These are phyloP conservation scores for Anaspis maculata DNA, from an alignment of 2,888 invertebrate genomes.

Conservation along the genomic window DNA sequence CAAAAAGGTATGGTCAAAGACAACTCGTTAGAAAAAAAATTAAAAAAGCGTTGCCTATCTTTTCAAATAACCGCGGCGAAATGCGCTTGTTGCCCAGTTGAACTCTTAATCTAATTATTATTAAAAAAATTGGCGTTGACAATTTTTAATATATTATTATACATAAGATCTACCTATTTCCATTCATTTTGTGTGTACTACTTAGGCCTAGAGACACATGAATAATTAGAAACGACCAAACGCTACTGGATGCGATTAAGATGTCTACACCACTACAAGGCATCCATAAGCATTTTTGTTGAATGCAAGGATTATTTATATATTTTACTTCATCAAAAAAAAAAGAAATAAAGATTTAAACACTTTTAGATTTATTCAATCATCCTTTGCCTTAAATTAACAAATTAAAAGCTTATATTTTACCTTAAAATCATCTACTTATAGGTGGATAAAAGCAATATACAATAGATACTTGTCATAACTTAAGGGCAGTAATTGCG, in stretches of 20 bases:
- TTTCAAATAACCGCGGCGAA: conserved; percentile 11
- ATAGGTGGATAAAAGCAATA: too few relatives aligned
- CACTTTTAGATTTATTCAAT: too few relatives aligned
- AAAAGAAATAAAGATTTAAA: conserved; percentile 6
- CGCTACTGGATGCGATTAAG: too few relatives aligned
- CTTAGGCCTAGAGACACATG: conserved; percentile 9
- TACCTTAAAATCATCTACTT: too few relatives aligned
- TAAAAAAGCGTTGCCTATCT: too few relatives aligned
- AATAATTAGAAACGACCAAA: conserved; percentile 11
- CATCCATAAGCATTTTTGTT: too few relatives aligned
- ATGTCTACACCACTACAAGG: too few relatives aligned
- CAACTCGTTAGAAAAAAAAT: conserved; percentile 2
- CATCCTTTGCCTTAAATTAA: too few relatives aligned
- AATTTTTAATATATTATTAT: conserved; percentile 6
- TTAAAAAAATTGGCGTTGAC: too few relatives aligned
- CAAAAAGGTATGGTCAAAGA: conserved; percentile 10
- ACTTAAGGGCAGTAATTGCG: too few relatives aligned
- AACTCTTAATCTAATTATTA: conserved; percentile 3
- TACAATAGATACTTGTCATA: too few relatives aligned
- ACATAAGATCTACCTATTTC: conserved; percentile 7
- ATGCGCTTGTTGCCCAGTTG: conserved; percentile 12
- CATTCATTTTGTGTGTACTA: conserved; percentile 9
- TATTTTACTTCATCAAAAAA: conserved; percentile 13
- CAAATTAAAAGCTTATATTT: too few relatives aligned
- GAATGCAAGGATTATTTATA: conserved; percentile 4